phyloP scores from a whole-genome alignment of 2,113 vertebrate genomes.

The Leucosticte australis region DNA sequence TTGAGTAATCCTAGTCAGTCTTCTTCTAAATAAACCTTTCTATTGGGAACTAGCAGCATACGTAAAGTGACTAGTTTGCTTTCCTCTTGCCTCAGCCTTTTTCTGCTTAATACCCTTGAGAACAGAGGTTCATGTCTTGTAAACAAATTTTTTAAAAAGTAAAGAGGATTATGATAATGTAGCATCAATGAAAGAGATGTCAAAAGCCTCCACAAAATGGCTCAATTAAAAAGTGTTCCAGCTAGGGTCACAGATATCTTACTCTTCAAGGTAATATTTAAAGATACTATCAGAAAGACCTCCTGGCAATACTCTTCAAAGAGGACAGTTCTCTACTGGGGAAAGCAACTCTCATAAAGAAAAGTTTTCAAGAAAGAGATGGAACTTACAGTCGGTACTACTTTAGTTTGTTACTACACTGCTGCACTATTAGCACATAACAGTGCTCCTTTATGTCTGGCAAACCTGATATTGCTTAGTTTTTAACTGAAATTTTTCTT shows the following conservation, averaged over 20 bases:
- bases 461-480: background rate
- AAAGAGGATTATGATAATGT: background rate
- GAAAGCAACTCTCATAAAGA: background rate
- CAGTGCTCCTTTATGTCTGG: background rate
- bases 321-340: background rate
- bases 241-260: background rate
- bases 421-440: background rate
- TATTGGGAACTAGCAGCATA: background rate
- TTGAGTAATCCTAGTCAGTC: slow-evolving; percentile 10
- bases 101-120: background rate
- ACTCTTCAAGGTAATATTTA: background rate
- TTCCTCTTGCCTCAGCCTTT: background rate
- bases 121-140: background rate
- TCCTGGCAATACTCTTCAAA: background rate
- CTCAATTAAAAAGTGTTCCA: background rate
- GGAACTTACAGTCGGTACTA: background rate
- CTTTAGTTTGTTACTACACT: background rate
- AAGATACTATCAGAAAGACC: background rate
- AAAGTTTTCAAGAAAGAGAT: background rate
- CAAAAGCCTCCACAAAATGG: background rate
- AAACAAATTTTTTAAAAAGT: background rate
- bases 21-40: slow-evolving; percentile 8
- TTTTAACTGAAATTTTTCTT: background rate
- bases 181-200: background rate
- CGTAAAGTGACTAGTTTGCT: background rate